Base-by-base conservation (phyloP, 2,888 invertebrate genomes). In the Cryptophagus acutangulus region DNA sequence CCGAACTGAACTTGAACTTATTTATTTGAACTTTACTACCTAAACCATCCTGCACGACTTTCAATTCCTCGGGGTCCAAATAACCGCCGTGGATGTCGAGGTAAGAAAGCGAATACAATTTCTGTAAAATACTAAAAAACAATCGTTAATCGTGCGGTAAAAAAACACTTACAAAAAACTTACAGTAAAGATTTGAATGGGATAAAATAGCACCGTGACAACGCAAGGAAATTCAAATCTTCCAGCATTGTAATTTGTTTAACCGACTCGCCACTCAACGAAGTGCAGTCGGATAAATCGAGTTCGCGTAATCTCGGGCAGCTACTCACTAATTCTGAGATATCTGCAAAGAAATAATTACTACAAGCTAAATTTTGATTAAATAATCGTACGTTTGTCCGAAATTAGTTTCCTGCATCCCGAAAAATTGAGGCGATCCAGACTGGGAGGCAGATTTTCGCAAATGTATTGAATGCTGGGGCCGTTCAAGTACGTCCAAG, bases 231-330 rank as follows among this genome's bases (percentile, higher is more conserved):
- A 59, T 89, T 84, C 3, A 92, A 69, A 13, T 79, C 73, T 26
- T 72, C 63, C 33, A 87, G 72, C 36, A 69, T 66, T 29, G 76
- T 64, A 30, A 87, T 73, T 57, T 73, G 68, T 12, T 72, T 69
- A 1, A 87, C 70, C n/a, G 79, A 69, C 34, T 70, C 68, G 8
- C 75, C 76, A 0, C 84, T 81, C 2, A 94, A 67, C 12, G 76
- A 73, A 4, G 85, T 82, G 57, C 89, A 87, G 70, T 95, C 94
- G 13, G 93, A 93, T 41, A 93, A 64, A 71, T 95, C 94, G 50
- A 95, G 71, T 67, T 93, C 92, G 28, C 82, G 69, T 12, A 95
- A 74, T 1, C 79, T 72, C 0, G 82, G 77, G 61, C 90, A 90
- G 3, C 80, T 75, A 9, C 63, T 57, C 1, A 78, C 78, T 35